Evolutionary conservation across 2,113 vertebrate species (phyloP).

Genomic region (Pseudois nayaur): DNA sequence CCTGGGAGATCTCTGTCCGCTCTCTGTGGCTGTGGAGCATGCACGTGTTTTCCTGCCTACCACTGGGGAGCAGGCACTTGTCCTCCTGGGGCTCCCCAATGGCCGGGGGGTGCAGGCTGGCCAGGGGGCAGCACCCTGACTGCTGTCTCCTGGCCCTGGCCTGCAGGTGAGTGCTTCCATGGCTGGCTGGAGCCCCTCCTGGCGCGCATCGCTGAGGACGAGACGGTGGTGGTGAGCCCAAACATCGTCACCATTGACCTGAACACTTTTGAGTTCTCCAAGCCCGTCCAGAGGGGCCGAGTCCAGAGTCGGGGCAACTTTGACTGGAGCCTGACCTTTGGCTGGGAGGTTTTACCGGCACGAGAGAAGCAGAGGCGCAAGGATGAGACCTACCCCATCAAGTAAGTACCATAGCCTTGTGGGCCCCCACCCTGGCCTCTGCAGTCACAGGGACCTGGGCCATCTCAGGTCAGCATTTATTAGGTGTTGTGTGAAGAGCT

Average conservation of each 20-base stretch:
- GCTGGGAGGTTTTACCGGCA: slow-evolving; percentile 90
- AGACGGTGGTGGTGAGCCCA: slow-evolving; percentile 92
- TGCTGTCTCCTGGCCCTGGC: not conserved
- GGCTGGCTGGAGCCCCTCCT: slow-evolving; percentile 96
- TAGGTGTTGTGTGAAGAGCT: not conserved
- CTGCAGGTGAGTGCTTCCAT: slow-evolving; percentile 94
- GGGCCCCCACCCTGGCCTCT: not conserved
- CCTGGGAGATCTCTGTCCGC: not conserved
- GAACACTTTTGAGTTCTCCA: slow-evolving; percentile 90
- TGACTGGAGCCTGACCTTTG: slow-evolving; percentile 94
- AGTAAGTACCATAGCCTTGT: slow-evolving; percentile 80
- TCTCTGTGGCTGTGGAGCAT: not conserved
- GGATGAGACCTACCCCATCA: slow-evolving; percentile 95
- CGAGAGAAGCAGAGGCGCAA: slow-evolving; percentile 86
- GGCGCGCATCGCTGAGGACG: slow-evolving; percentile 91
- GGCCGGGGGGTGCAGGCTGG: not conserved
- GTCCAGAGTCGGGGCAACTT: slow-evolving; percentile 94
- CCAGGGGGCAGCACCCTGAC: not conserved
- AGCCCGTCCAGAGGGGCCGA: slow-evolving; percentile 82
- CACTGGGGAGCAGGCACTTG: not conserved
- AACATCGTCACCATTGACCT: slow-evolving; percentile 94
- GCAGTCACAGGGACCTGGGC: not conserved
- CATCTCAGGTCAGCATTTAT: not conserved
- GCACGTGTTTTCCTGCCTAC: not conserved
- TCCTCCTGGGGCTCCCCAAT: not conserved